These are phyloP conservation scores for Amblyornis subalaris DNA, from an alignment of 2,113 vertebrate species.

Conservation along the genomic window DNA sequence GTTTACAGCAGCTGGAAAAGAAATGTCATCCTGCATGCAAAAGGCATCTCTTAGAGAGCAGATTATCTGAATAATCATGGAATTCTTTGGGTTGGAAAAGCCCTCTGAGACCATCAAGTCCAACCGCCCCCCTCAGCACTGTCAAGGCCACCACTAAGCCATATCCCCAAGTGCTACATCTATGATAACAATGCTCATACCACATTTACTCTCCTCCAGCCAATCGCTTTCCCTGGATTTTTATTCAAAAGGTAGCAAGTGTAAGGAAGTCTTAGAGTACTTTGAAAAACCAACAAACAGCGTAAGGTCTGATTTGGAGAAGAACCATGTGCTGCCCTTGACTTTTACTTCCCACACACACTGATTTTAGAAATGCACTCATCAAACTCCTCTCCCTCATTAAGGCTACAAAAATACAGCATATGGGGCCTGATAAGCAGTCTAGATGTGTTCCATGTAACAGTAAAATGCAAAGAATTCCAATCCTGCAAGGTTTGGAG, in stretches of 20 bases:
- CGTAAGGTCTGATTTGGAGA: not conserved
- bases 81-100: not conserved
- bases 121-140: not conserved
- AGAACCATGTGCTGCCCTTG: not conserved
- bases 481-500: not conserved
- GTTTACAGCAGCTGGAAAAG: not conserved
- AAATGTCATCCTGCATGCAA: fast-evolving
- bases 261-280: not conserved
- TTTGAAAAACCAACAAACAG: not conserved
- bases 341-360: not conserved
- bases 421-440: not conserved
- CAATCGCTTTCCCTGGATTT: not conserved
- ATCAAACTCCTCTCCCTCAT: not conserved
- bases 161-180: not conserved
- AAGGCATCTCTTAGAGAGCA: not conserved
- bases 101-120: fast-evolving
- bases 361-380: not conserved
- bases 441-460: not conserved
- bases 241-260: not conserved
- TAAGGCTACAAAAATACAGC: not conserved
- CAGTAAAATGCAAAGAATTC: not conserved
- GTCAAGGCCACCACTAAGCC: not conserved
- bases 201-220: not conserved
- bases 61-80: not conserved
- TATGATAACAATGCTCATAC: fast-evolving